Evolutionary conservation across 2,888 invertebrate species (phyloP).

Genomic region (Leptopilina syphax): DNA sequence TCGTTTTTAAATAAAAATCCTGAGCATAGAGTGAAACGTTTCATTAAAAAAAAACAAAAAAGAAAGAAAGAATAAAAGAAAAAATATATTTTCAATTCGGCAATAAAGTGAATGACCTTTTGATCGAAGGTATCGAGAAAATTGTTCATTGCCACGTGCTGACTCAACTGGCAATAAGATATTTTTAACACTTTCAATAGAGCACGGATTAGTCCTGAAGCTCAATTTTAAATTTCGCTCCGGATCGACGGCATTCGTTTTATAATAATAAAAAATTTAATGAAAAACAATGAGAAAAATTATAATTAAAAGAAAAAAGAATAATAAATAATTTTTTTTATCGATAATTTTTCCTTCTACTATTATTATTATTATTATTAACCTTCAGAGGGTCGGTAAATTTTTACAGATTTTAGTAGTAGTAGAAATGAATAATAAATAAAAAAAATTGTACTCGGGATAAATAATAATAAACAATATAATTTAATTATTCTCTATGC

Average conservation of each 20-base stretch:
- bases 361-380: no score
- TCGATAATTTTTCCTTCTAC: no score
- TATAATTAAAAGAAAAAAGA: no score
- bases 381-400: no score
- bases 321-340: no score
- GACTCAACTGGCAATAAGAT: constrained; percentile 41
- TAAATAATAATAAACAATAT: no score
- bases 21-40: no score
- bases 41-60: not conserved
- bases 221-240: constrained; percentile 27
- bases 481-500: no score
- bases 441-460: no score
- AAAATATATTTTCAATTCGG: not conserved
- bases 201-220: constrained; percentile 3
- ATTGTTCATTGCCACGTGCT: constrained; percentile 56
- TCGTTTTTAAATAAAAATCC: no score
- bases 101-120: constrained; percentile 43
- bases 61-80: not conserved
- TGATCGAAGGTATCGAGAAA: constrained; percentile 50
- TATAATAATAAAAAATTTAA: not conserved
- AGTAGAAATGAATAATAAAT: no score
- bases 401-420: no score
- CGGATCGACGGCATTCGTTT: not conserved
- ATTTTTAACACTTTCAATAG: constrained; percentile 48
- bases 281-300: not conserved